Evolutionary conservation across 2,797 vertebrate genomes (phyloP).

Genomic region (Malacoraja senta): DNA sequence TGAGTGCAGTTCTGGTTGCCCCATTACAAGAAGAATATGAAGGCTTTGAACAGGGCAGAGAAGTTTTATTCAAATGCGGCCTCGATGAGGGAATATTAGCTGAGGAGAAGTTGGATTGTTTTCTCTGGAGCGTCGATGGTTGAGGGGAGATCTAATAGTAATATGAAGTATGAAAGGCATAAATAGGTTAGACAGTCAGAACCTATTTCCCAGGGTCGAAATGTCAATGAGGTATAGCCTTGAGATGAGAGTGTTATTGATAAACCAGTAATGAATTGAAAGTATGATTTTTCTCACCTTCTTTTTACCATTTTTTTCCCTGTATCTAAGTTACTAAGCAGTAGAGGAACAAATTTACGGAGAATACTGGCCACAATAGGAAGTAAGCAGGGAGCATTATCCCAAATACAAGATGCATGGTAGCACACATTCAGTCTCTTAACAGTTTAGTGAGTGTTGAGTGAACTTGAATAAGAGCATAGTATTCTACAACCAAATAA

Average conservation of each 20-base stretch:
- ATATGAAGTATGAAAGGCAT: too few relatives aligned
- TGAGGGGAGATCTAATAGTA: too few relatives aligned
- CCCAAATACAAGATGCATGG: neutral
- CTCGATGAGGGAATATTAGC: too few relatives aligned
- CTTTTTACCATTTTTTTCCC: neutral
- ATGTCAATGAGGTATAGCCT: too few relatives aligned
- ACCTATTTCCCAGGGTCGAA: too few relatives aligned
- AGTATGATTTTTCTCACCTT: neutral
- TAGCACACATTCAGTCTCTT: neutral
- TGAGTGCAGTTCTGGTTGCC: too few relatives aligned
- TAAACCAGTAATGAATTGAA: neutral
- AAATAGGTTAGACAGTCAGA: too few relatives aligned
- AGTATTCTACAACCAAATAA: neutral
- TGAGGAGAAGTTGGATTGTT: too few relatives aligned
- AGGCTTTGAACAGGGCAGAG: too few relatives aligned
- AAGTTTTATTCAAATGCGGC: too few relatives aligned
- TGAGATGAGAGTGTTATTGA: neutral
- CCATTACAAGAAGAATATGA: too few relatives aligned
- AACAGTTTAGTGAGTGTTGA: neutral
- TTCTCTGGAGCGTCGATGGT: too few relatives aligned
- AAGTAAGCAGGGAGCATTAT: neutral
- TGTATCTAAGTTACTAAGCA: neutral
- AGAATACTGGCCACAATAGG: neutral
- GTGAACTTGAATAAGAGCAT: neutral
- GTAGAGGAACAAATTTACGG: neutral